Evolutionary conservation across 2,888 invertebrate species (phyloP).

Genomic region (Morpho deidamia): DNA sequence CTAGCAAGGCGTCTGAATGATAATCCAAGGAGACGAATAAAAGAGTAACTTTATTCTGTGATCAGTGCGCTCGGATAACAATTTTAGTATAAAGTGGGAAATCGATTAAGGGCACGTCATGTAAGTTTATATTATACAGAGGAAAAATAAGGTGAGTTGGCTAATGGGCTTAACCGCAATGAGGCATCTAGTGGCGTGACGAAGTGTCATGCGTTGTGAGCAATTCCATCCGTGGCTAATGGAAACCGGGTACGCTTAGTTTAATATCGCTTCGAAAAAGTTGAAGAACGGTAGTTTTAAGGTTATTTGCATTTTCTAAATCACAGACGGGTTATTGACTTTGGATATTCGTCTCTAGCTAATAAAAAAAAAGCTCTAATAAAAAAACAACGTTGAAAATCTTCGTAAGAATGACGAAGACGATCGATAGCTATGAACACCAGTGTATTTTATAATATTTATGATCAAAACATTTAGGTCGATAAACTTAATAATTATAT

Average conservation of each 20-base stretch:
- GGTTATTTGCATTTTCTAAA: constrained; percentile 2
- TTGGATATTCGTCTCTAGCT: not conserved
- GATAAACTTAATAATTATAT: too few relatives aligned
- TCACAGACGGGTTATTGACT: constrained; percentile 1
- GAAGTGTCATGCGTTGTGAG: constrained; percentile 39
- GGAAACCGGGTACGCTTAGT: constrained; percentile 37
- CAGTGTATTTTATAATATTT: too few relatives aligned
- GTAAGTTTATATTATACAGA: constrained; percentile 15
- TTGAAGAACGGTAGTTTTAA: constrained; percentile 44
- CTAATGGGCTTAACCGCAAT: constrained; percentile 38
- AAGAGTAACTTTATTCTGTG: too few relatives aligned
- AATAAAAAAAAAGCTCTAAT: too few relatives aligned
- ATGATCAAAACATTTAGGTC: too few relatives aligned
- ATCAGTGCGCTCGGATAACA: not conserved
- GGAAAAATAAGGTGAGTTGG: constrained; percentile 37
- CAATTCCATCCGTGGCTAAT: constrained; percentile 47
- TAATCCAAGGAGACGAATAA: too few relatives aligned
- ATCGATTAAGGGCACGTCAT: constrained; percentile 45
- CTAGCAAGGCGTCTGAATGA: too few relatives aligned
- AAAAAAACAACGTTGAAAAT: too few relatives aligned
- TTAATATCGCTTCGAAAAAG: constrained; percentile 39
- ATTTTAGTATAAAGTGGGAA: constrained; percentile 18
- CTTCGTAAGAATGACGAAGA: too few relatives aligned
- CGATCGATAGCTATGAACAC: too few relatives aligned
- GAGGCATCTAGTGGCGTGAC: constrained; percentile 41